phyloP scores from a whole-genome alignment of 2,888 invertebrate species.

The Chironomus riparius region DNA sequence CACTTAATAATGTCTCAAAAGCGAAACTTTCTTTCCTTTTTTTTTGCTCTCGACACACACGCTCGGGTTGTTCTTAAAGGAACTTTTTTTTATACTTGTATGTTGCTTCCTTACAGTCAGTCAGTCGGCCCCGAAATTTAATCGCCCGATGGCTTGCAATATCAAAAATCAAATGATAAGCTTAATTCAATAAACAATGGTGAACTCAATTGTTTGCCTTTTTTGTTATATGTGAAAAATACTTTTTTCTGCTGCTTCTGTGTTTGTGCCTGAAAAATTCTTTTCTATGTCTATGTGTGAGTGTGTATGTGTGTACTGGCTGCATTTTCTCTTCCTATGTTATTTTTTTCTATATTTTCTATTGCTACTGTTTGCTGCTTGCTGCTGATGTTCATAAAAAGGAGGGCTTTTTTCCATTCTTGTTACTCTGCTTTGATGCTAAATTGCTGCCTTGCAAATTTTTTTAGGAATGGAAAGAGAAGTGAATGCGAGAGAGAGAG shows the following conservation, averaged over 20 bases:
- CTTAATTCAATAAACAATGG: constrained; percentile 28
- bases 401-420: not conserved
- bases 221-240: constrained; percentile 15
- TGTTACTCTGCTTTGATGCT: too few relatives aligned
- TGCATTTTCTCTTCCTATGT: not conserved
- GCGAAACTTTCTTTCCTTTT: not conserved
- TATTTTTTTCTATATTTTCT: too few relatives aligned
- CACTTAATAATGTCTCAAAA: not conserved
- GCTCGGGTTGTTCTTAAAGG: not conserved
- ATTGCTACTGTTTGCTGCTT: too few relatives aligned
- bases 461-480: too few relatives aligned
- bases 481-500: not conserved
- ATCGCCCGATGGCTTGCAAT: constrained; percentile 22
- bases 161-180: constrained; percentile 28
- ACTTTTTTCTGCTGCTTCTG: not conserved
- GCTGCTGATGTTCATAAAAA: not conserved
- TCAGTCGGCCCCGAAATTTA: not conserved
- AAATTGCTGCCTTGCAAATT: too few relatives aligned
- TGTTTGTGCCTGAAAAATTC: not conserved
- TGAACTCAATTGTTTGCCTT: constrained; percentile 26
- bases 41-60: not conserved
- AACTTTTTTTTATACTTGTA: not conserved
- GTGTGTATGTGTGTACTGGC: not conserved
- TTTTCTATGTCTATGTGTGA: not conserved
- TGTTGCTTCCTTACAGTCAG: not conserved